Conservation (phyloP, 2,888 invertebrate species). For the Stenodera caucasica region DNA sequence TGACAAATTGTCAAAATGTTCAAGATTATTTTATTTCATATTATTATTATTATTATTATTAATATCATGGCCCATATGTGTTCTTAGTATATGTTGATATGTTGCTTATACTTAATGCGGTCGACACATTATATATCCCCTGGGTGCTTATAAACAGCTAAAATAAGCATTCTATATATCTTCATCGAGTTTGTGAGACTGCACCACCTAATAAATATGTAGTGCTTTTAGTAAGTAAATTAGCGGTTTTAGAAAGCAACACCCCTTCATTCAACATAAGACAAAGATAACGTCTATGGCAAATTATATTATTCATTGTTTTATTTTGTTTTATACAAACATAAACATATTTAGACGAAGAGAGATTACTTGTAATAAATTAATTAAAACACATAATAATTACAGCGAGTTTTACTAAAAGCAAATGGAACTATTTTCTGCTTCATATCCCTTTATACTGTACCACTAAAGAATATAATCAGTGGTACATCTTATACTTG, state of each 20-base stretch:
- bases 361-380: not conserved
- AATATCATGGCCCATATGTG: not conserved
- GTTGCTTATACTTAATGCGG: conserved; percentile 4
- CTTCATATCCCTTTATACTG: no score
- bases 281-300: not conserved
- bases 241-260: not conserved
- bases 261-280: not conserved
- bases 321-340: not conserved
- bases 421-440: no score
- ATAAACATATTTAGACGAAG: not conserved
- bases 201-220: conserved; percentile 8
- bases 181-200: conserved; percentile 6
- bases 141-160: conserved; percentile 2
- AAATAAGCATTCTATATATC: conserved; percentile 10
- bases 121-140: conserved; percentile 4
- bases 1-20: not conserved
- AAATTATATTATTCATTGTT: not conserved
- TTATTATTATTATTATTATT: not conserved
- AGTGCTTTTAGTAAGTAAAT: conserved; percentile 7
- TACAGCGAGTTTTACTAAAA: no score
- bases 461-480: no score
- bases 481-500: no score
- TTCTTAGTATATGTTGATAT: not conserved
- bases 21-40: not conserved
- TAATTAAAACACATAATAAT: not conserved